Base-by-base conservation (phyloP, 2,888 invertebrate species). In the Phortica okadai region DNA sequence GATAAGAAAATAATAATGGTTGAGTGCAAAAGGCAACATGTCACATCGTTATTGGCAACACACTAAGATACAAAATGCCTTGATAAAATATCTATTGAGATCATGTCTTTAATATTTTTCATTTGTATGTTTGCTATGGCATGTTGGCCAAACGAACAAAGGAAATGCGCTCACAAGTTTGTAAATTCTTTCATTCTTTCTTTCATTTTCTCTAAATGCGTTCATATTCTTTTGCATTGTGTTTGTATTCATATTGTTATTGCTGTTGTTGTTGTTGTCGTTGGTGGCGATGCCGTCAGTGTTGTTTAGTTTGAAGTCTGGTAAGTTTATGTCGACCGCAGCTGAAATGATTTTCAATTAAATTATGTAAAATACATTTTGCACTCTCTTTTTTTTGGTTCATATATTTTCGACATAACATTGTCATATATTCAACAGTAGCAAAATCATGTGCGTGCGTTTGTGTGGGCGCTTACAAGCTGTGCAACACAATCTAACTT, bases 271-370 rank as follows among this genome's bases (percentile, higher is more conserved):
- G 64, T 64, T 11, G 59, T 25, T 3, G 16, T 33, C 1, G 33
- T 1, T 3, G 33, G 33, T 33, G 33, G 33, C 3, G 33, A 3
- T 33, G 33, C 33, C 33, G 33, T 16, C 59, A n/a, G 21, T 62
- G 59, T 62, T 10, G 59, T 59, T n/a, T 58, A 16, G 59, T 21
- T 16, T 62, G 1, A 5, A 14, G 25, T 62, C 59, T 62, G 59
- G 21, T 10, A 14, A 25, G 59, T 62, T 62, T 62, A 62, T 62
- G 59, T 21, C 25, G 70, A 25, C 54, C 70, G 54, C 70, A 72
- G 41, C 56, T 72, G 70, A 72, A 72, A 41, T 56, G 70, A 72
- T 72, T 72, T 72, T 72, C 70, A 72, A 72, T 72, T 72, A 72
- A 72, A 72, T 72, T 72, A 72, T 72, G 70, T 56, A 72, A 72